Percentiles rank a stretch among this genome's conserved stretches.
Evolutionary conservation across 2,888 invertebrate species (phyloP).

Genomic region (Nysson spinosus): DNA sequence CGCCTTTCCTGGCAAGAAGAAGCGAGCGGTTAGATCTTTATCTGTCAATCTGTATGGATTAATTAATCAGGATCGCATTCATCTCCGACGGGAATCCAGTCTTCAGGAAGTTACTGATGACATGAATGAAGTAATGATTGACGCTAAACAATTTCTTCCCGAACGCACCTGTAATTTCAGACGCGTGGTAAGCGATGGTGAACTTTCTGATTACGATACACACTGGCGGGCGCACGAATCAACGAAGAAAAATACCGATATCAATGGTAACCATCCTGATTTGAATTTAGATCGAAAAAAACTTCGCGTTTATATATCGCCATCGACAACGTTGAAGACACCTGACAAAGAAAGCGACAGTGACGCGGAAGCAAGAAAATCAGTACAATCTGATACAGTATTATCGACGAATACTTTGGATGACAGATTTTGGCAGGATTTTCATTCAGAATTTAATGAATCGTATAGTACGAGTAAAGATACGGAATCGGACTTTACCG

Average conservation of each 20-base stretch:
- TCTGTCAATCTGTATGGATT: slow-evolving; percentile 91
- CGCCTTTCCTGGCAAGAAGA: slow-evolving; percentile 81
- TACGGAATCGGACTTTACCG: slow-evolving; percentile 65
- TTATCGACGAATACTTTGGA: slow-evolving; percentile 25
- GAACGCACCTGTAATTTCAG: slow-evolving; percentile 30
- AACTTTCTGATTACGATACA: slow-evolving; percentile 44
- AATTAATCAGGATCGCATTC: slow-evolving; percentile 79
- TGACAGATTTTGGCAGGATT: slow-evolving; percentile 38
- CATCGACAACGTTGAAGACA: slow-evolving; percentile 24
- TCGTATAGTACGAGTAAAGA: slow-evolving; percentile 28
- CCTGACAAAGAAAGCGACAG: slow-evolving; percentile 16
- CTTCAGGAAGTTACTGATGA: slow-evolving; percentile 35
- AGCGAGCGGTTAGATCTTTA: slow-evolving; percentile 88
- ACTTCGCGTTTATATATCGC: slow-evolving; percentile 58
- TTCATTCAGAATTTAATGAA: slow-evolving; percentile 33
- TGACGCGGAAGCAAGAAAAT: slow-evolving; percentile 4
- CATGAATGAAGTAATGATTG: slow-evolving; percentile 8
- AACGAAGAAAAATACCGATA: slow-evolving; percentile 48
- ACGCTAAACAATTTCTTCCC: slow-evolving; percentile 10
- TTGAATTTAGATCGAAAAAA: slow-evolving; percentile 44
- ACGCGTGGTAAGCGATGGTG: slow-evolving; percentile 45
- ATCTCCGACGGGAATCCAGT: slow-evolving; percentile 31
- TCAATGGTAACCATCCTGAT: slow-evolving; percentile 65
- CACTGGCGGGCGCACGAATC: slow-evolving; percentile 27
- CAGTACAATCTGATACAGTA: slow-evolving; percentile 19